These are phyloP conservation scores for Stenolophus ochropezus DNA, from an alignment of 2,888 invertebrate species.

Conservation along the genomic window DNA sequence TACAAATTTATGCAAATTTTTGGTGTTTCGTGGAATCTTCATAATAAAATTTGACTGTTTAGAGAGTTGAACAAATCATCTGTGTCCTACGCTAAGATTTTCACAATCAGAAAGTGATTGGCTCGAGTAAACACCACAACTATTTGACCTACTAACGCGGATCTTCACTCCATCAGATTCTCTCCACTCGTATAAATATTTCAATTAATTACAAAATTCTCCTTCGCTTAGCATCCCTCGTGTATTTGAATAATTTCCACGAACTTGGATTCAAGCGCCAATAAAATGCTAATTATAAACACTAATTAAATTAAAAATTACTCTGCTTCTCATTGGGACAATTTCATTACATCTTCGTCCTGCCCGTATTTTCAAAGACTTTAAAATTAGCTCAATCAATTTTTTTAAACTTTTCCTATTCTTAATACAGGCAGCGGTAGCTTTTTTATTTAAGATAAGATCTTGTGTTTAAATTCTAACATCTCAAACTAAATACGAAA, in stretches of 20 bases:
- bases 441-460: too few species aligned
- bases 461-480: too few species aligned
- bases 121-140: conserved; percentile 21
- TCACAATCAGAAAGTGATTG: conserved; percentile 54
- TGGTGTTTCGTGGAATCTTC: background rate
- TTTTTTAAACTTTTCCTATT: background rate
- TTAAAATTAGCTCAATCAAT: background rate
- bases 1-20: background rate
- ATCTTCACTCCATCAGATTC: background rate
- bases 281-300: conserved; percentile 41
- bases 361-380: background rate
- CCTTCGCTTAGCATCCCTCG: background rate
- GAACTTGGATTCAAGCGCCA: conserved; percentile 2
- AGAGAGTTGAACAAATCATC: conserved; percentile 29
- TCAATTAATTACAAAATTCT: conserved; percentile 12
- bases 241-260: conserved; percentile 22
- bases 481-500: too few species aligned
- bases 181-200: conserved; percentile 4
- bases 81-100: conserved; percentile 30
- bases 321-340: background rate
- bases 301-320: conserved; percentile 27
- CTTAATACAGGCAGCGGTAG: too few species aligned
- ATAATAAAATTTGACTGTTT: conserved; percentile 31
- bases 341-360: background rate
- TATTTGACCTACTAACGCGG: conserved; percentile 42